Evolutionary conservation across 2,797 vertebrate genomes (phyloP).

Genomic region (Gallinago nigripennis): DNA sequence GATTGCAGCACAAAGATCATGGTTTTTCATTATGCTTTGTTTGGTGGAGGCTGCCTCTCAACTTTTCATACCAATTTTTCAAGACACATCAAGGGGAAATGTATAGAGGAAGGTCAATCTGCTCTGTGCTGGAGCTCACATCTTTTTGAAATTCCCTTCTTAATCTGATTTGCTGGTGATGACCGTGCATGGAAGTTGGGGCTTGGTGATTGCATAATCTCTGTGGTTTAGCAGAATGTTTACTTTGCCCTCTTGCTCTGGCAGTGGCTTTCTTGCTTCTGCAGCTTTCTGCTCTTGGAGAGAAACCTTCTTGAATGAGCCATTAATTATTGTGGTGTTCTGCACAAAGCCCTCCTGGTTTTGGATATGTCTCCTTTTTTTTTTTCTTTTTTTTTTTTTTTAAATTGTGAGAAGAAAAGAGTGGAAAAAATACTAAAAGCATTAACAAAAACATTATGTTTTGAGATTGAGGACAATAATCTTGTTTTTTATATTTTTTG

Average conservation of each 20-base stretch:
- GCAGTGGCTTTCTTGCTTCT: not conserved
- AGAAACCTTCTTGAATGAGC: not conserved
- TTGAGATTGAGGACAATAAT: not conserved
- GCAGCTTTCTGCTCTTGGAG: not conserved
- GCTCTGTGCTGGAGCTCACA: not conserved
- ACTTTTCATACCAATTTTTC: not conserved
- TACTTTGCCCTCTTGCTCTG: not conserved
- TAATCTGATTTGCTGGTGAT: not conserved
- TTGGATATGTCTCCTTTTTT: not conserved
- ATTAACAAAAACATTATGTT: not conserved
- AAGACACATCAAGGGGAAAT: not conserved
- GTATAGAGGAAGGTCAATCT: not conserved
- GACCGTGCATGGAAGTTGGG: not conserved
- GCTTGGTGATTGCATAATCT: not conserved
- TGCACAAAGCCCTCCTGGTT: not conserved
- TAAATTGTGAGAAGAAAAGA: not conserved
- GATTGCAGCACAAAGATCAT: not conserved
- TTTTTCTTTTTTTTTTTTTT: no score
- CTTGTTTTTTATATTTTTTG: not conserved
- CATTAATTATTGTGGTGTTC: not conserved
- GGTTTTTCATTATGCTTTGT: not conserved
- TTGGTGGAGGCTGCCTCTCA: not conserved
- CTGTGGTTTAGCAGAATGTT: not conserved
- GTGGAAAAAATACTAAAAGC: not conserved
- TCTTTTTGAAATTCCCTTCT: not conserved